phyloP scores from a whole-genome alignment of 2,888 invertebrate species.

The Drosophila atroscutellata region DNA sequence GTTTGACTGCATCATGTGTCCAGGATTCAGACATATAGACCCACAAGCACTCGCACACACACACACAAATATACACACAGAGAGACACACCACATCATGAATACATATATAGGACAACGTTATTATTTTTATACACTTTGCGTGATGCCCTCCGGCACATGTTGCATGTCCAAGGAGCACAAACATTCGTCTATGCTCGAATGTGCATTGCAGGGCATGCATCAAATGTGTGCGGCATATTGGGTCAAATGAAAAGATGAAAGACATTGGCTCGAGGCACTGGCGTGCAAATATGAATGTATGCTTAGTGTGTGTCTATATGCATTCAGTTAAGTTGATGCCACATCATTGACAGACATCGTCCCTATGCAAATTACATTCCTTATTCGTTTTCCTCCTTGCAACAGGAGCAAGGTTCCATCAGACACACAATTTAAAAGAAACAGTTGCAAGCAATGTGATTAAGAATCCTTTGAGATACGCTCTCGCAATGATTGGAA shows the following conservation, averaged over 20 bases:
- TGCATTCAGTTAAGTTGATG: constrained; percentile 16
- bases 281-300: constrained; percentile 31
- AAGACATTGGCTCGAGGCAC: constrained; percentile 45
- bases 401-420: constrained; percentile 16
- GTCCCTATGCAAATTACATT: constrained; percentile 41
- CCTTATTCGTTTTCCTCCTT: constrained; percentile 15
- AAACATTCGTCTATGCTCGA: constrained; percentile 40
- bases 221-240: constrained; percentile 64
- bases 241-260: constrained; percentile 58
- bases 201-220: constrained; percentile 43
- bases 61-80: constrained; percentile 4
- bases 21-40: constrained; percentile 16
- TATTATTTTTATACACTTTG: constrained; percentile 42
- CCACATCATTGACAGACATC: constrained; percentile 15
- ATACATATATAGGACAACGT: constrained; percentile 11
- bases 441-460: background rate
- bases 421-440: constrained; percentile 8
- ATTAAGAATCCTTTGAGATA: background rate
- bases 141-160: constrained; percentile 39
- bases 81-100: constrained; percentile 1
- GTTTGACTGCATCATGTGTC: constrained; percentile 68
- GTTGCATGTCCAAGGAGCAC: constrained; percentile 61
- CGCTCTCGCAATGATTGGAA: background rate
- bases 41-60: constrained; percentile 4
- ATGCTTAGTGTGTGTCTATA: background rate